These are phyloP conservation scores for Podarcis cretensis DNA, from an alignment of 2,113 vertebrate species.

Conservation along the genomic window DNA sequence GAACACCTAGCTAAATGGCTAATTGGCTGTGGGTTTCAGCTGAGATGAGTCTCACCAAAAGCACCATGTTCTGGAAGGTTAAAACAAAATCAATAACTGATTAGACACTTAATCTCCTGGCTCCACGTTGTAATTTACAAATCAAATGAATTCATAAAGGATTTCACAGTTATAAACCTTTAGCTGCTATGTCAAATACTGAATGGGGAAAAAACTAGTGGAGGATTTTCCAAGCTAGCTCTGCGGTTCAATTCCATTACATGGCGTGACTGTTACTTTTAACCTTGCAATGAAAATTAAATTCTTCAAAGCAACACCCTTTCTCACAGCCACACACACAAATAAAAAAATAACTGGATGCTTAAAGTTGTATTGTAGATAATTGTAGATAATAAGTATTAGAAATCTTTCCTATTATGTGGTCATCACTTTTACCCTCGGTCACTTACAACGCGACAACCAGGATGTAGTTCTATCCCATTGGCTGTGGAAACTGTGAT, in stretches of 20 bases:
- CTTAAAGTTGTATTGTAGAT: not conserved
- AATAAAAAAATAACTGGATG: not conserved
- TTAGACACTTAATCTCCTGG: not conserved
- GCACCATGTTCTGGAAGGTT: not conserved
- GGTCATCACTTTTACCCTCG: not conserved
- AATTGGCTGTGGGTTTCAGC: not conserved
- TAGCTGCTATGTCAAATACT: not conserved
- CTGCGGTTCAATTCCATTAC: not conserved
- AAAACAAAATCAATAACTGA: not conserved
- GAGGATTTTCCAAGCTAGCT: not conserved
- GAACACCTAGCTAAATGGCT: not conserved
- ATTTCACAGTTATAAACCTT: not conserved
- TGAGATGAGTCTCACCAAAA: not conserved
- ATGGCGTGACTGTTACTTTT: not conserved
- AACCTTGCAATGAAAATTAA: not conserved
- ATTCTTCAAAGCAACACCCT: not conserved
- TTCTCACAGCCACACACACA: not conserved
- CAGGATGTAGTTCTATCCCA: not conserved
- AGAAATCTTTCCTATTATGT: not conserved
- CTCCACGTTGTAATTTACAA: conserved; percentile 13
- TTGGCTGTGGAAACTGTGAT: not conserved
- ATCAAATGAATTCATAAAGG: not conserved
- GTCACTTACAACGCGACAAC: not conserved
- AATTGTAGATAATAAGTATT: not conserved
- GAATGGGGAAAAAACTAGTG: not conserved